Conservation (phyloP, 2,888 invertebrate species). For the Eristalinus aeneus region DNA sequence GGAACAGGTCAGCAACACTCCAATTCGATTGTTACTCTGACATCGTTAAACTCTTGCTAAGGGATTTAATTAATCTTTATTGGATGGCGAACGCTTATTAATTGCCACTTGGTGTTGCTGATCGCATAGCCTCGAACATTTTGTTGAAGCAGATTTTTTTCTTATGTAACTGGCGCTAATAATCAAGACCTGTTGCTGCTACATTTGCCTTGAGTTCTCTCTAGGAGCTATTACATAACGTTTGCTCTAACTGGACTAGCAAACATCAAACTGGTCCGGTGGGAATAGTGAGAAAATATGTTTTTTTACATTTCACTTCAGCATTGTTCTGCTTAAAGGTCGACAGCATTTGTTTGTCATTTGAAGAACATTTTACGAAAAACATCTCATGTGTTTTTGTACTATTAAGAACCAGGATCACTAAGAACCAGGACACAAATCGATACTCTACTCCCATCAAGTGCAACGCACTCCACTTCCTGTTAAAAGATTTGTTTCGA, state of each 20-base stretch:
- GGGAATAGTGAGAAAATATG: neutral
- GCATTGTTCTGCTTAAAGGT: neutral
- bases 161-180: conserved; percentile 16
- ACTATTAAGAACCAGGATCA: too few relatives aligned
- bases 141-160: neutral
- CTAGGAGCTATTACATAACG: conserved; percentile 6
- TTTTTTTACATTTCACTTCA: neutral
- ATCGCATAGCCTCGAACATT: conserved; percentile 3
- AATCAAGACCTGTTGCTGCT: neutral
- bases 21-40: conserved; percentile 30
- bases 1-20: neutral
- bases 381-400: too few relatives aligned
- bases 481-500: too few relatives aligned
- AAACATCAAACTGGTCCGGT: neutral
- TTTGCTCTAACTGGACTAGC: neutral
- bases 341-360: too few relatives aligned
- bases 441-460: too few relatives aligned
- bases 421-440: too few relatives aligned
- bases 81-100: conserved; percentile 26
- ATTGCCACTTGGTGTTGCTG: conserved; percentile 9
- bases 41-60: conserved; percentile 37
- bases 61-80: conserved; percentile 39
- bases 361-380: too few relatives aligned
- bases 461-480: too few relatives aligned
- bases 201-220: neutral